Base-by-base conservation (phyloP, 1,140 invertebrate species). In the Samia ricini region DNA sequence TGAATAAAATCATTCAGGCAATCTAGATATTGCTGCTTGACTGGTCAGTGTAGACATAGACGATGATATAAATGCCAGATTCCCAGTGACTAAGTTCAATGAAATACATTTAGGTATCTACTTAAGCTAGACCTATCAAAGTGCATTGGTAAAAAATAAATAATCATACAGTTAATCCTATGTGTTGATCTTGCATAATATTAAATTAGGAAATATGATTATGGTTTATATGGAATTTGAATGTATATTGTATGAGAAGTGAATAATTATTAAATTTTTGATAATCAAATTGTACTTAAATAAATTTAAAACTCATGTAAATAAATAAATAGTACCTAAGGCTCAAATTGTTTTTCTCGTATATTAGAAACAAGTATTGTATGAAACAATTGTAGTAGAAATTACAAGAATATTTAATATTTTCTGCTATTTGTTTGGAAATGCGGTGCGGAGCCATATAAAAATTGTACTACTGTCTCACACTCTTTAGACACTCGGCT, bases 1-100 rank as follows among this genome's bases (percentile, higher is more conserved):
- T 77, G 69, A 84, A 87, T 88, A 81, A 83, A 85, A 83, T 79
- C 72, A 77, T 79, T 88, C 79, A 80, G 78, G 63, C 83, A 85
- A 88, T 84, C 85, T 86, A 83, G 85, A 85, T 83, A 75, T 81
- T 84, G 73, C 75, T 77, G 85, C 85, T 79, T 90, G 82, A 87
- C 74, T 90, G 85, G 86, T 85, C 82, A 79, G 76, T 57, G 71
- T 77, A 81, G 83, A 88, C 86, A 81, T 56, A 71, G 76, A 72
- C 64, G 66, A 69, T 69, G 74, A 74, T 81, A 81, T 87, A 89
- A 89, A 89, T 89, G 87, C 84, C 87, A 89, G 76, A 83, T 86
- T 89, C 87, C 84, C 87, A 89, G 81, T 83, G 80, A 79, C 76
- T 81, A 74, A 81, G 68, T 79, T 63, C 69, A 72, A 64, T 71